A percentile compares a stretch with the other conserved stretches of the same genome.
Conservation (phyloP, 2,113 vertebrate genomes). For the Ia io region DNA sequence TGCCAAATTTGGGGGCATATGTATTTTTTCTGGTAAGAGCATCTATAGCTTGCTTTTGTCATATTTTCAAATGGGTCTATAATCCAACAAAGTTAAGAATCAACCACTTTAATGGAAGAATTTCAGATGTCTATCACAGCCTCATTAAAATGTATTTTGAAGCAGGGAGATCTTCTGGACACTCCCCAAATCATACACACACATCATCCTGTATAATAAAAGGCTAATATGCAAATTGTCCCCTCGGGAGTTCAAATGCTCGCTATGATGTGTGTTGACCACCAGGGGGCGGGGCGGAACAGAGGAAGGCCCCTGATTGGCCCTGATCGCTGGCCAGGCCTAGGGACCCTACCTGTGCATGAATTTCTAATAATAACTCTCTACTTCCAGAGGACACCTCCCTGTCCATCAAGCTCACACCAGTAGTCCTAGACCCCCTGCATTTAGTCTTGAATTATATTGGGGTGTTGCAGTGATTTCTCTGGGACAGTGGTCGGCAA, state of each 20-base stretch:
- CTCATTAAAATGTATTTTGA: neutral
- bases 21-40: constrained; percentile 18
- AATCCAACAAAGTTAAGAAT: neutral
- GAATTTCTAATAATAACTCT: neutral
- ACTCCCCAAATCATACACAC: neutral
- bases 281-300: too few species aligned
- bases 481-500: neutral
- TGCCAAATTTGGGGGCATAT: neutral
- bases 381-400: neutral
- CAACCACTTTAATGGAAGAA: constrained; percentile 21
- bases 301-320: too few species aligned
- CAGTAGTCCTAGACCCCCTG: neutral
- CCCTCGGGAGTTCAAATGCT: too few species aligned
- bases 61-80: constrained; percentile 17
- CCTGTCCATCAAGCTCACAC: neutral
- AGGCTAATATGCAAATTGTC: too few species aligned
- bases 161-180: neutral
- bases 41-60: constrained; percentile 16
- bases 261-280: too few species aligned
- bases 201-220: too few species aligned
- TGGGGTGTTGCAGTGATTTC: neutral
- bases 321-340: too few species aligned
- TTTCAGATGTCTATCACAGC: neutral
- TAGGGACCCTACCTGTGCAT: too few species aligned
- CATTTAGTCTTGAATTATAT: neutral